Percentiles rank a stretch among this genome's conserved stretches.
Evolutionary conservation across 2,888 invertebrate species (phyloP).

Genomic region (Eucera pruinosa): DNA sequence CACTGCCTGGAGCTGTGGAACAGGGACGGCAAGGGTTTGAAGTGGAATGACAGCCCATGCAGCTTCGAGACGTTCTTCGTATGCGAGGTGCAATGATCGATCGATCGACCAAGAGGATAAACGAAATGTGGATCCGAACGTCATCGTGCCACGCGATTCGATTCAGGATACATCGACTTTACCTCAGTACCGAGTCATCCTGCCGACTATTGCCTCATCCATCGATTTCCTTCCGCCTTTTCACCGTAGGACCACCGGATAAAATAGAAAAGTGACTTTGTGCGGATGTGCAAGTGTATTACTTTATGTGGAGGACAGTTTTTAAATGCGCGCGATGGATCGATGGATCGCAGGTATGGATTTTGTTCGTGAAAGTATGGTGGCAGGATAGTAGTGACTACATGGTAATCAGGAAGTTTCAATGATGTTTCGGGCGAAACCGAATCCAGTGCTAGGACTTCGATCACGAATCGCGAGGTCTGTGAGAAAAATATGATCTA

Average conservation of each 20-base stretch:
- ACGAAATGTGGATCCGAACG: conserved; percentile 44
- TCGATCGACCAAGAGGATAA: conserved; percentile 8
- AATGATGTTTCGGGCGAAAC: background rate
- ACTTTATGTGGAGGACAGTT: background rate
- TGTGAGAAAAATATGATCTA: background rate
- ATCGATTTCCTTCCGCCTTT: conserved; percentile 49
- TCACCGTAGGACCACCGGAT: conserved; percentile 3
- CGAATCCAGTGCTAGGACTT: conserved; percentile 6
- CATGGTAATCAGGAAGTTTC: conserved; percentile 17
- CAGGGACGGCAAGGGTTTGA: conserved; percentile 95
- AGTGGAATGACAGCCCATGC: conserved; percentile 97
- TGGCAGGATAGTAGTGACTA: conserved; percentile 9
- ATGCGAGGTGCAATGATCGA: conserved; percentile 90
- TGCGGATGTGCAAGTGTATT: conserved; percentile 1
- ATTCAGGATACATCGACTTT: conserved; percentile 26
- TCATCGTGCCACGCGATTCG: conserved; percentile 43
- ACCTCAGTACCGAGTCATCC: conserved; percentile 39
- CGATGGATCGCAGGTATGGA: conserved; percentile 6
- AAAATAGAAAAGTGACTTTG: conserved; percentile 29
- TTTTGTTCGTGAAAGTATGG: conserved; percentile 2
- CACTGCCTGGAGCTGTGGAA: conserved; percentile 96
- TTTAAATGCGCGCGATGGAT: background rate
- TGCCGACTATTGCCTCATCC: conserved; percentile 24
- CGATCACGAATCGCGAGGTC: background rate
- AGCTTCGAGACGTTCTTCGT: conserved; percentile 97